Evolutionary conservation across 1,140 invertebrate species (phyloP).

Genomic region (Popillia japonica): DNA sequence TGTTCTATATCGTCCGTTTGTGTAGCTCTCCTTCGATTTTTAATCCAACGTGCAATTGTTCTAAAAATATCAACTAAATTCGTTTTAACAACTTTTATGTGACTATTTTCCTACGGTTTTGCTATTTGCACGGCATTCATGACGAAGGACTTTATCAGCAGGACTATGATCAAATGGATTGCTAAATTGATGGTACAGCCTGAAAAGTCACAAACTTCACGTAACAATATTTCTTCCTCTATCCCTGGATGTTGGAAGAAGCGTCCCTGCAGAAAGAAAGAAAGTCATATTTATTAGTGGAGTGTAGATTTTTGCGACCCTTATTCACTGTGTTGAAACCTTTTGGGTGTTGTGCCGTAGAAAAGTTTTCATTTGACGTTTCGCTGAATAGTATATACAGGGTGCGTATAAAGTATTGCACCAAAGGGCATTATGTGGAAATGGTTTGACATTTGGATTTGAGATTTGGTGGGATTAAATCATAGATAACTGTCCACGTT

Average conservation of each 20-base stretch:
- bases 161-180: background rate
- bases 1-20: background rate
- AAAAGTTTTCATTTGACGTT: no score
- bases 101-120: background rate
- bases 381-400: no score
- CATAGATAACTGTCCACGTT: no score
- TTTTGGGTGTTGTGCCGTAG: no score
- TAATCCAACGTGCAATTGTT: background rate
- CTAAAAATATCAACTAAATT: background rate
- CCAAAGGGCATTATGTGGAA: no score
- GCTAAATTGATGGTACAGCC: slow-evolving; percentile 16
- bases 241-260: slow-evolving; percentile 51
- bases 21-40: background rate
- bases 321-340: no score
- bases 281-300: no score
- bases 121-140: slow-evolving; percentile 1
- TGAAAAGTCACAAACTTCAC: slow-evolving; percentile 9
- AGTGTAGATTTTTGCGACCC: no score
- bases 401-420: no score
- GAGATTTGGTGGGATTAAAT: no score
- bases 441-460: no score
- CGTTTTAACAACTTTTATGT: background rate
- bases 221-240: background rate
- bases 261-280: slow-evolving; percentile 28
- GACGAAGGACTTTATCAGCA: background rate